Base-by-base conservation (phyloP, 1,140 invertebrate genomes). In the Monomorium pharaonis region DNA sequence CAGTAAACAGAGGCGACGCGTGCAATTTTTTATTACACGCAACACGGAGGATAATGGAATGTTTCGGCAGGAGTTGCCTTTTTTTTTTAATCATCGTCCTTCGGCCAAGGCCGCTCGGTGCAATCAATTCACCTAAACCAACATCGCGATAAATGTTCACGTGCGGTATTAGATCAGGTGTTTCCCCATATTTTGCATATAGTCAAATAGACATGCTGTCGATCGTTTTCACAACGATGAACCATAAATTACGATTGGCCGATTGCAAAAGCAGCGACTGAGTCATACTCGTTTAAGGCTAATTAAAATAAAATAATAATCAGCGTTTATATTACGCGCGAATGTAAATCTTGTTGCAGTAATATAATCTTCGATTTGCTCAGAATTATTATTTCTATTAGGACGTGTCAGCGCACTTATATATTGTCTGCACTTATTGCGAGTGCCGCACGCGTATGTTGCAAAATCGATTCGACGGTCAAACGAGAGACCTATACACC, bases 1-100 rank as follows among this genome's bases (percentile, higher is more conserved):
- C 16, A 7, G 78, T 14, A 83, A 72, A 83, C 78, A 72, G 51
- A 54, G 54, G 77, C 47, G 21, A 72, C 44, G 24, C 18, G 62
- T 67, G 10, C 10, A 70, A 72, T 63, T n/a, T 62, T 47, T 27
- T n/a, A n/a, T n/a, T 12, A 18, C 77, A 65, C 77, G 65, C 69
- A 47, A 67, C 27, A 14, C 16, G 37, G 7, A 51, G 3, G 14
- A 51, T 70, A 81, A 81, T 81, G 18, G 24, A 3, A 70, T 14
- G 77, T 81, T 81, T 81, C 77, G 77, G 56, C 67, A 75, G 83
- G 75, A 69, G 21, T 24, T n/a, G 30, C 14, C 21, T 75, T 51
- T n/a, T n/a, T n/a, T n/a, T n/a, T n/a, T 27, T 54, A 86, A 87
- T 87, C 47, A 58, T 7, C 69, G 86, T 86, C 86, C 84, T 90